phyloP scores from a whole-genome alignment of 2,797 vertebrate species.

The Onychomys torridus region DNA sequence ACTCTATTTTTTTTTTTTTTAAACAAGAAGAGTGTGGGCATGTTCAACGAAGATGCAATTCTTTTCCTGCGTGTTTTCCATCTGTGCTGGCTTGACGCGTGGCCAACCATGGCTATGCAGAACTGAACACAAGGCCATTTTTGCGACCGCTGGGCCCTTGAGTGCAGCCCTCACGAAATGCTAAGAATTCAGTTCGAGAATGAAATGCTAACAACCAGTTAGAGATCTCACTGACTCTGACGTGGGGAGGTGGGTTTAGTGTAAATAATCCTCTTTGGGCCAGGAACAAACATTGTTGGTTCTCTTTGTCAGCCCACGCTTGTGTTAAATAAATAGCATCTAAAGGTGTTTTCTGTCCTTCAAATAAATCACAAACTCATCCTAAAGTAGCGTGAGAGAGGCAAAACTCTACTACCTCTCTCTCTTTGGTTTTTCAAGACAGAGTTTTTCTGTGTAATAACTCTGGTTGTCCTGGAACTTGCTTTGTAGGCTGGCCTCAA shows the following conservation, averaged over 20 bases:
- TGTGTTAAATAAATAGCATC: slow-evolving; percentile 16
- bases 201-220: neutral
- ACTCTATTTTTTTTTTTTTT: neutral
- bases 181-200: neutral
- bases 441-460: neutral
- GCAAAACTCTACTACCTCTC: neutral
- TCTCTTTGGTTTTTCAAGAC: neutral
- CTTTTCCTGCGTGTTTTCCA: neutral
- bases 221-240: neutral
- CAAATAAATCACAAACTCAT: neutral
- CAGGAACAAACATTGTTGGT: neutral
- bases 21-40: neutral
- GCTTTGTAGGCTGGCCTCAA: neutral
- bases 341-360: slow-evolving; percentile 6
- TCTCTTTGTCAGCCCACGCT: neutral
- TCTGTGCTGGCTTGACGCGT: neutral
- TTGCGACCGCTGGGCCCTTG: neutral
- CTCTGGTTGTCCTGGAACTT: neutral
- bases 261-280: neutral
- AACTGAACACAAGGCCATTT: neutral
- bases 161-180: neutral
- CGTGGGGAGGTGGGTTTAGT: neutral
- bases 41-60: neutral
- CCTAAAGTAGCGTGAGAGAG: neutral
- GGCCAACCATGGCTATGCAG: neutral